phyloP scores from a whole-genome alignment of 2,797 vertebrate species.

The Intellagama lesueurii region DNA sequence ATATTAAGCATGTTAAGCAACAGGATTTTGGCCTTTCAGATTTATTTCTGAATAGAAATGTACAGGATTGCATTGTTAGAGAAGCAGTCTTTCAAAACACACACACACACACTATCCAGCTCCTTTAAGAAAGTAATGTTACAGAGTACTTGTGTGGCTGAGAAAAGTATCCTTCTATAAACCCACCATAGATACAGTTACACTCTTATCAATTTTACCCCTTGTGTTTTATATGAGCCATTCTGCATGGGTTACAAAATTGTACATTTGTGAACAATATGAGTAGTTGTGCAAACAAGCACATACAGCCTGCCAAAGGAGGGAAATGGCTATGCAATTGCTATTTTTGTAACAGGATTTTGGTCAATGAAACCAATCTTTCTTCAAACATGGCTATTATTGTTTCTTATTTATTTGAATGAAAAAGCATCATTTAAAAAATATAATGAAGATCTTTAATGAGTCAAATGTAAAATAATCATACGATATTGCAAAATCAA shows the following conservation, averaged over 20 bases:
- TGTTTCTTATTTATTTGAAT: conserved; percentile 29
- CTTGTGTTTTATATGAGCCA: too few relatives aligned
- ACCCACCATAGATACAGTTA: conserved; percentile 8
- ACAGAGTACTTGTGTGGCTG: background rate
- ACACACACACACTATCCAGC: background rate
- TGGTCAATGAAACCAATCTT: too few relatives aligned
- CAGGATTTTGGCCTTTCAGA: too few relatives aligned
- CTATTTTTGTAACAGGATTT: too few relatives aligned
- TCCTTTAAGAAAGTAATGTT: background rate
- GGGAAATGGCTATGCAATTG: too few relatives aligned
- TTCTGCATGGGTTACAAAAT: too few relatives aligned
- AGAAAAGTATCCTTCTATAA: background rate
- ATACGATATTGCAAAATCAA: background rate
- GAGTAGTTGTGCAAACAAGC: too few relatives aligned
- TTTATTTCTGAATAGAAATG: background rate
- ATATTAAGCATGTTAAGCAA: too few relatives aligned
- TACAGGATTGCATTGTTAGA: background rate
- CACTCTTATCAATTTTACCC: conserved; percentile 39
- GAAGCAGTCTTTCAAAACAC: background rate
- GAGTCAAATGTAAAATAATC: background rate
- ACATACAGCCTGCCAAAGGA: too few relatives aligned
- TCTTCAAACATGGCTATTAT: conserved; percentile 6
- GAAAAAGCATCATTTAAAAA: too few relatives aligned
- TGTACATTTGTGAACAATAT: too few relatives aligned
- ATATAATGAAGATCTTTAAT: conserved; percentile 12